Conservation (phyloP, 2,113 vertebrate genomes). For the Coracopsis vasa region DNA sequence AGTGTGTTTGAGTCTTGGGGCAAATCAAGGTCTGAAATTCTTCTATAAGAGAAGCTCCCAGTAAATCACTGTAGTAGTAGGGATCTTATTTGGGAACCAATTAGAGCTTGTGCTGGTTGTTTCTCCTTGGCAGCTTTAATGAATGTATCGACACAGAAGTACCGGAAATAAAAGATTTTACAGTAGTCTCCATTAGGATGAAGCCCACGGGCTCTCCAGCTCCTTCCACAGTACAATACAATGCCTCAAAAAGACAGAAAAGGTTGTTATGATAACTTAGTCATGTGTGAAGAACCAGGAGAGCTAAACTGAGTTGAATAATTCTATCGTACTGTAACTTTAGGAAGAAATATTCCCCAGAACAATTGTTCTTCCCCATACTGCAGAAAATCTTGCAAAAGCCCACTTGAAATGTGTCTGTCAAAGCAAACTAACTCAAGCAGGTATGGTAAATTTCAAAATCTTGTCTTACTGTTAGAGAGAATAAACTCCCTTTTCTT, state of each 20-base stretch:
- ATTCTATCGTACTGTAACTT: not conserved
- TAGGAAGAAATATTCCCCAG: not conserved
- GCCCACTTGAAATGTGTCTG: not conserved
- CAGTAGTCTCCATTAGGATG: not conserved
- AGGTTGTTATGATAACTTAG: conserved; percentile 9
- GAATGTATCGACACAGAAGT: not conserved
- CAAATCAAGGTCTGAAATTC: conserved; percentile 12
- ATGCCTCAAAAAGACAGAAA: not conserved
- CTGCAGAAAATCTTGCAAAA: not conserved
- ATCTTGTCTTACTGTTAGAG: not conserved
- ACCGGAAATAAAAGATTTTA: conserved; percentile 13
- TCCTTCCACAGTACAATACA: not conserved
- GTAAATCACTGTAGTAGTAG: not conserved
- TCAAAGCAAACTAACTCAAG: not conserved
- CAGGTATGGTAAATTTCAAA: not conserved
- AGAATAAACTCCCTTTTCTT: not conserved
- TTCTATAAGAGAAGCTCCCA: not conserved
- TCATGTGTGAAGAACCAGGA: not conserved
- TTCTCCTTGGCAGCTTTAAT: conserved; percentile 18
- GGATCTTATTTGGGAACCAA: conserved; percentile 30
- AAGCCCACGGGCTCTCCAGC: not conserved
- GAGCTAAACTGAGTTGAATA: conserved; percentile 10
- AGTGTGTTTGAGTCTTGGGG: not conserved
- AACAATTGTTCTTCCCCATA: not conserved
- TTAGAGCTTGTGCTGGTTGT: conserved; percentile 16